phyloP scores from a whole-genome alignment of 2,888 invertebrate genomes.

The Sycophila texana region DNA sequence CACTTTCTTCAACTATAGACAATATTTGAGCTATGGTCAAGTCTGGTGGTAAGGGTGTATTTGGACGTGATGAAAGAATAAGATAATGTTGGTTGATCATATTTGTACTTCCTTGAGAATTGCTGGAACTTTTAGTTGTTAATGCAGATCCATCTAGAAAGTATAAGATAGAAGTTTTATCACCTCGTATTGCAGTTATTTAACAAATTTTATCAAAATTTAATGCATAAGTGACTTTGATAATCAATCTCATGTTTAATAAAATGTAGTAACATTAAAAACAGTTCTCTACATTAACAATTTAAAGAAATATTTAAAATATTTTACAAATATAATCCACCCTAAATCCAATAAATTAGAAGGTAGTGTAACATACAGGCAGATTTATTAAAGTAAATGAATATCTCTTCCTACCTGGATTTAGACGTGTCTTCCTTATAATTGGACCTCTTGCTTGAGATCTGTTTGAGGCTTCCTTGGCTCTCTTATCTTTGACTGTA shows the following conservation, averaged over 20 bases:
- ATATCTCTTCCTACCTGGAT: conserved; percentile 35
- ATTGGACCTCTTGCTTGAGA: conserved; percentile 69
- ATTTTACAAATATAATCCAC: not conserved
- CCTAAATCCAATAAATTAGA: not conserved
- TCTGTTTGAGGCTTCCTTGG: conserved; percentile 87
- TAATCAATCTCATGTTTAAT: too few relatives aligned
- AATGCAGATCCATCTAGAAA: conserved; percentile 60
- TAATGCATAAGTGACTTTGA: not conserved
- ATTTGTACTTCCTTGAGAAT: conserved; percentile 70
- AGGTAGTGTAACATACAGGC: too few relatives aligned
- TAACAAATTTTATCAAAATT: not conserved
- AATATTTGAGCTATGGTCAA: conserved; percentile 80
- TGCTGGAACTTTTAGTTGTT: conserved; percentile 60
- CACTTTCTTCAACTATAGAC: conserved; percentile 77
- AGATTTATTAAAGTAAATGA: conserved; percentile 4
- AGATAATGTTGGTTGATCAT: conserved; percentile 74
- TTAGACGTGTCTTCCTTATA: conserved; percentile 48
- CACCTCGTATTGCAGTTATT: not conserved
- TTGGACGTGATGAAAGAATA: conserved; percentile 74
- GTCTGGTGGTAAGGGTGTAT: conserved; percentile 77
- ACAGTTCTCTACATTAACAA: too few relatives aligned
- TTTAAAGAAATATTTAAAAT: too few relatives aligned
- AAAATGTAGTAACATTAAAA: too few relatives aligned
- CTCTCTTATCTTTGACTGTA: conserved; percentile 91
- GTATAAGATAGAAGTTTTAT: too few relatives aligned